Base-by-base conservation (phyloP, 1,140 invertebrate species). In the Papilio polyxenes region DNA sequence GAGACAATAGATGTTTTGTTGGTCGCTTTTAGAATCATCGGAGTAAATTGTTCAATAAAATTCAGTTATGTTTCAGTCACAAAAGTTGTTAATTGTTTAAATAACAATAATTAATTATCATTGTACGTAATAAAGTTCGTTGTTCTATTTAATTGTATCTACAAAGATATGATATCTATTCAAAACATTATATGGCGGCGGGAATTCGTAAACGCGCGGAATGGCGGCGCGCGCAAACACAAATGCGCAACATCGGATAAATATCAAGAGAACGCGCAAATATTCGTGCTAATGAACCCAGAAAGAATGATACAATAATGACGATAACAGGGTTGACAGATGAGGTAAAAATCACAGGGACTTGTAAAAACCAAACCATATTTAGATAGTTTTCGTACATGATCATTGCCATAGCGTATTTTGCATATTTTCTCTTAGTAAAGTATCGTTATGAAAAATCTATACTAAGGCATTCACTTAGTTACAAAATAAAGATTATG, bases 191-290 rank as follows among this genome's bases (percentile, higher is more conserved):
- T 69, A 9, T 72, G 4, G 31, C 13, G 65, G 11, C 65, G 65
- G 31, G 65, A 72, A 72, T 72, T 72, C 31, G 65, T 72, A 40
- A 15, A 7, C 31, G 65, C 65, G 65, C 23, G 62, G 62, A 37
- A 72, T 72, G 62, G 62, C 23, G 65, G 65, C 62, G 62, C 56
- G 56, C 20, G 62, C 65, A 72, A 72, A 40, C 37, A 72, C 65
- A 40, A 69, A 69, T 69, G 31, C 65, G 65, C 65, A 72, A 37
- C 65, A 15, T 13, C 65, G 13, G 65, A 72, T 72, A 72, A 72
- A 72, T 31, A 72, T 37, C 65, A 15, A 31, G 65, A 1, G 10
- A 69, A 69, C 23, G 65, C 11, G 11, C 23, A 69, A 72, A 72
- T 37, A 40, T 37, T 15, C 65, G 65, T 17, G 65, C 65, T 72